These are phyloP conservation scores for Pseudococcus longispinus DNA, from an alignment of 2,888 invertebrate genomes.

Conservation along the genomic window DNA sequence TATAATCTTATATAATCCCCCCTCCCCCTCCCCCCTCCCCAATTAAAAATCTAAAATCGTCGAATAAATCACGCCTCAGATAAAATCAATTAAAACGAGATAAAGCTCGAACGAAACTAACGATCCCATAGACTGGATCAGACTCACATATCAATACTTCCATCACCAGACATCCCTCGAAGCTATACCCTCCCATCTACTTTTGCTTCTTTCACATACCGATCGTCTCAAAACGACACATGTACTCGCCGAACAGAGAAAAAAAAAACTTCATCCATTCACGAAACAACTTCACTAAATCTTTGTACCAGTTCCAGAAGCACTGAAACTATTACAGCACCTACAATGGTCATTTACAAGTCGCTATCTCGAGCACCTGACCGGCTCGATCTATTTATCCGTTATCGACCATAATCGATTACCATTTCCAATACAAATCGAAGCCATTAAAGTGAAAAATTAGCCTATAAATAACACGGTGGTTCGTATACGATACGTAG, in stretches of 20 bases:
- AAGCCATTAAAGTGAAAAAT: constrained; percentile 26
- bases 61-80: too few relatives aligned
- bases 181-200: background rate
- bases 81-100: background rate
- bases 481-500: background rate
- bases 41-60: too few relatives aligned
- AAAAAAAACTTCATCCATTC: background rate
- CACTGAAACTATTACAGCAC: constrained; percentile 4
- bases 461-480: constrained; percentile 4
- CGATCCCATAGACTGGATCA: background rate
- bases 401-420: constrained; percentile 7
- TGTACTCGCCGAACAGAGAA: background rate
- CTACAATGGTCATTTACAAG: background rate
- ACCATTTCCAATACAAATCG: constrained; percentile 22
- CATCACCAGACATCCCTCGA: background rate
- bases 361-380: background rate
- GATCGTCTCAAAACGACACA: background rate
- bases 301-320: constrained; percentile 9
- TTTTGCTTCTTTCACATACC: background rate
- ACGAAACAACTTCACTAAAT: background rate
- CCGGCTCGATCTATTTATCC: constrained; percentile 22
- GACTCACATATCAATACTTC: background rate
- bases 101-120: background rate
- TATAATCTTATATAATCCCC: too few relatives aligned
- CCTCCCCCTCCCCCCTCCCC: too few relatives aligned